Base-by-base conservation (phyloP, 1,140 invertebrate genomes). In the Zaprionus nigranus region DNA sequence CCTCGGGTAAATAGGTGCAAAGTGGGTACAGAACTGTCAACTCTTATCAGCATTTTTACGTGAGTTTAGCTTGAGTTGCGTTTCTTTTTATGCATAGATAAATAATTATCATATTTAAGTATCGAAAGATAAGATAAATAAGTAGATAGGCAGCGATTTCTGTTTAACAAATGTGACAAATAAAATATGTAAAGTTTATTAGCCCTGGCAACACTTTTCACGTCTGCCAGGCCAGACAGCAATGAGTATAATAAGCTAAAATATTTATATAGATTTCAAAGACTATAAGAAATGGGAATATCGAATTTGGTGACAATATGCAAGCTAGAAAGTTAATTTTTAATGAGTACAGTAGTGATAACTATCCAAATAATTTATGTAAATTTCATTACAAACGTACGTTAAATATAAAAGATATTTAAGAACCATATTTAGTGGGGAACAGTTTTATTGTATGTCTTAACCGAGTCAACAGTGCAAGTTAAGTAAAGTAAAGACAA, bases 51-150 rank as follows among this genome's bases (percentile, higher is more conserved):
- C 12, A 24, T 51, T 51, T 51, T 9, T 34, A 51, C 20, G 46
- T 51, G 46, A 17, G 40, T 46, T 46, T 20, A 2, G 40, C n/a
- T 17, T 46, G n/a, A 46, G n/a, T 46, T 46, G n/a, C 2, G 9
- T 51, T 24, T 22, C 5, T 24, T 51, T 51, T 51, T 24, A 51
- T 51, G 46, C 46, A 51, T 51, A 51, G 20, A 24, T 51, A 51
- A 51, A 51, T 51, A 22, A 51, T 51, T 24, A 13, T 51, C 13
- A 24, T 51, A 51, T 51, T 51, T 24, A 51, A 22, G 46, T 51
- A 51, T 51, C 46, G 20, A 13, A 12, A 22, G 46, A 51, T 51
- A 51, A 51, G 46, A 51, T 51, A 22, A 20, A 6, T 1, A 11
- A 24, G 11, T 22, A 51, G 17, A 36, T 30, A 36, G 7, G 13